These are phyloP conservation scores for Acrobeloides nanus DNA, from an alignment of 2,888 invertebrate species.

Conservation along the genomic window DNA sequence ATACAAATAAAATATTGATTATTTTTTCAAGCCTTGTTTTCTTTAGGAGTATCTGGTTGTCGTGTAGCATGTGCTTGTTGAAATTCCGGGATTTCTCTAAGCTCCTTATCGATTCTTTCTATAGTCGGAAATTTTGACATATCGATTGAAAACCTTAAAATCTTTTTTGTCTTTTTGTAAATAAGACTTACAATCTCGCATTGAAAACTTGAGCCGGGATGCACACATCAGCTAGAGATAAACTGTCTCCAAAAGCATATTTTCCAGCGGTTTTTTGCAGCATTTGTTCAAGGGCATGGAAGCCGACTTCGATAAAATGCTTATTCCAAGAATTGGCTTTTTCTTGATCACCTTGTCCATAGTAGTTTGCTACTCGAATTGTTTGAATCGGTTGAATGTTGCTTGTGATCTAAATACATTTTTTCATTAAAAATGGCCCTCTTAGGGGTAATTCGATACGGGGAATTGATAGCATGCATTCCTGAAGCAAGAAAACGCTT, in stretches of 20 bases:
- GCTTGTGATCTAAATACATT: conserved; percentile 2
- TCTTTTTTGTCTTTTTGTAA: not conserved
- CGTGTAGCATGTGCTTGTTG: conserved; percentile 79
- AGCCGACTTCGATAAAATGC: conserved; percentile 10
- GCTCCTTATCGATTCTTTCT: conserved; percentile 73
- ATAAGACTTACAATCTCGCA: conserved; percentile 72
- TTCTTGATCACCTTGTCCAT: conserved; percentile 5
- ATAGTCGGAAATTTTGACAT: conserved; percentile 81
- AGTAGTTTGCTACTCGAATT: conserved; percentile 9
- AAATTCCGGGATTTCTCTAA: conserved; percentile 81
- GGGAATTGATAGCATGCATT: too few relatives aligned
- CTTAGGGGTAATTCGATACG: too few relatives aligned
- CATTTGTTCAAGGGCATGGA: conserved; percentile 9
- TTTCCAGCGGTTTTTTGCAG: conserved; percentile 14
- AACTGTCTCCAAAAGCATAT: conserved; percentile 71
- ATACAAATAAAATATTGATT: too few relatives aligned
- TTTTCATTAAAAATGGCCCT: too few relatives aligned
- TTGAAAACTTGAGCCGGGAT: conserved; percentile 90
- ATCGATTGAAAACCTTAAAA: conserved; percentile 76
- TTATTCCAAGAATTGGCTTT: conserved; percentile 12
- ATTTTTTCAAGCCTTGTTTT: too few relatives aligned
- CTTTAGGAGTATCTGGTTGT: conserved; percentile 90
- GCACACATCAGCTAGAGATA: conserved; percentile 87
- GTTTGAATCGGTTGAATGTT: conserved; percentile 16
- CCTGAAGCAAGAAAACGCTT: too few relatives aligned